Base-by-base conservation (phyloP, 2,888 invertebrate genomes). In the Drosophila tanythrix region DNA sequence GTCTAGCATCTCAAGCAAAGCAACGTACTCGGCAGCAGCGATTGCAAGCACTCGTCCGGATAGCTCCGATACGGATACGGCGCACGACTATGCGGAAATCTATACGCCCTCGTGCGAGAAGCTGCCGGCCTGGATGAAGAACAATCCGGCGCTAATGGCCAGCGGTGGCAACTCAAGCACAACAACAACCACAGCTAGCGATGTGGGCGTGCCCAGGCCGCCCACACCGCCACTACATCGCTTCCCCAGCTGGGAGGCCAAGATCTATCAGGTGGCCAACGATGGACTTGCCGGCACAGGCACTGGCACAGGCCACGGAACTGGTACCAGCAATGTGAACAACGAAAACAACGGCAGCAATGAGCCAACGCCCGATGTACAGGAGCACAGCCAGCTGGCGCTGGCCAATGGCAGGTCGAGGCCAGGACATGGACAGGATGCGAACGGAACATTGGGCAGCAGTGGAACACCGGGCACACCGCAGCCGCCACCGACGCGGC, bases 211-310 rank as follows among this genome's bases (percentile, higher is more conserved):
- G 18, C 94, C 94, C 3, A 94, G 95, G 76, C 97, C 98, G 0
- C 98, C 98, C 18, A 98, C 98, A 0, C 98, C 98, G 31, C 98
- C 98, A 0, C 93, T 98, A 63, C 98, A 98, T 92, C 95, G 98
- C 91, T 97, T 97, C 92, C 97, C 97, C 6, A 97, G 97, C 88
- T 98, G 98, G 98, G 98, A 98, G 93, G 98, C 98, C n/a, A 96
- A 98, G 92, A 98, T 98, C 89, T 98, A 98, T 93, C 98, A 98
- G 94, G 97, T 97, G 62, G 95, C 95, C 51, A 94, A 94, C 79
- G 95, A 95, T 91, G 95, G 95, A 0, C 90, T 95, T 46, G 92
- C 94, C 76, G 88, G 78, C 8, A 79, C 93, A 77, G 79, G 79
- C 7, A 60, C 55, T 1, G 61, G 55, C 2, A 38, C 61, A 0